Evolutionary conservation across 2,888 invertebrate genomes (phyloP).

Genomic region (Pedicia rivosa): DNA sequence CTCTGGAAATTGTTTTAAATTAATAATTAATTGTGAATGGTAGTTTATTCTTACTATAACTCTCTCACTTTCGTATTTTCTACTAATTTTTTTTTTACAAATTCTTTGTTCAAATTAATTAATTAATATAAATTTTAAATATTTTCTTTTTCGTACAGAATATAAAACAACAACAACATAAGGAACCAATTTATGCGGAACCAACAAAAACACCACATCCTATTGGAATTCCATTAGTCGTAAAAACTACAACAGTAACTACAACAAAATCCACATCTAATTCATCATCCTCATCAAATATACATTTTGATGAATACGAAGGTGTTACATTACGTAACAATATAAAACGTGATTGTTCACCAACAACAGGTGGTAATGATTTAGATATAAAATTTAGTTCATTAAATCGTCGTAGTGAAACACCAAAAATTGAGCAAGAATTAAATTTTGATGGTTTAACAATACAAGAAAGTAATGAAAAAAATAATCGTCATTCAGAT

Average conservation of each 20-base stretch:
- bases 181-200: conserved; percentile 15
- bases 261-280: background rate
- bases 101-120: too few relatives aligned
- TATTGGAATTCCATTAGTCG: background rate
- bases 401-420: conserved; percentile 10
- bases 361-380: background rate
- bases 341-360: background rate
- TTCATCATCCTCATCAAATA: background rate
- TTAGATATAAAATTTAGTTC: conserved; percentile 3
- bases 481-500: conserved; percentile 12
- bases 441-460: conserved; percentile 2
- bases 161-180: too few relatives aligned
- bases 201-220: conserved; percentile 11
- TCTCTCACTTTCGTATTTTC: too few relatives aligned
- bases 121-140: too few relatives aligned
- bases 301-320: conserved; percentile 14
- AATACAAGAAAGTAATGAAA: background rate
- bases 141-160: too few relatives aligned
- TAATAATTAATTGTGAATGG: too few relatives aligned
- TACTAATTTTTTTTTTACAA: too few relatives aligned
- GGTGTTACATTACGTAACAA: conserved; percentile 12
- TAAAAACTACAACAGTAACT: conserved; percentile 1
- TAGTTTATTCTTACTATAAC: too few relatives aligned
- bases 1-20: too few relatives aligned
- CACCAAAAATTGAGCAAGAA: conserved; percentile 7